Conservation (phyloP, 2,797 vertebrate genomes). For the Melanotaenia parkinsoni region DNA sequence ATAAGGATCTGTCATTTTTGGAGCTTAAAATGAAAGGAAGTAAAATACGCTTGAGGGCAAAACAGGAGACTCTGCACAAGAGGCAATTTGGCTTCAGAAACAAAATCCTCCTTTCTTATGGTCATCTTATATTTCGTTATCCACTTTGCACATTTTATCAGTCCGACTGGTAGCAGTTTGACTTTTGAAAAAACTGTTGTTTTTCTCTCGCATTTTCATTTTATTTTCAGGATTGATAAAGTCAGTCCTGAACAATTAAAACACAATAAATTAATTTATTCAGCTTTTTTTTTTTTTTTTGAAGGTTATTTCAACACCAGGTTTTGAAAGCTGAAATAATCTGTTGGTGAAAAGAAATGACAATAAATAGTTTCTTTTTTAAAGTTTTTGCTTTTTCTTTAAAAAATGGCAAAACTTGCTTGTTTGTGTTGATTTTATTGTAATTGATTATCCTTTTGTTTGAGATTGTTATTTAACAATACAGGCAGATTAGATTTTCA, state of each 20-base stretch:
- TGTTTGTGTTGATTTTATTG: neutral
- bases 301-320: neutral
- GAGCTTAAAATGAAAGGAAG: conserved; percentile 32
- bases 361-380: too few relatives aligned
- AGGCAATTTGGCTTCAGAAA: conserved; percentile 26
- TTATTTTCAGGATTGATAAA: neutral
- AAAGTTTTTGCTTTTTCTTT: neutral
- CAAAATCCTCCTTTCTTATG: conserved; percentile 22
- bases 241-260: neutral
- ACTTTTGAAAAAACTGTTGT: neutral
- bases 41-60: conserved; percentile 15
- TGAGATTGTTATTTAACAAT: neutral
- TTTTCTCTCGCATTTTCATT: neutral
- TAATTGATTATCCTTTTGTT: neutral
- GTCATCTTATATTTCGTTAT: conserved; percentile 23
- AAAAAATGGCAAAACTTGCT: neutral
- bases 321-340: neutral
- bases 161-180: neutral
- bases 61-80: conserved; percentile 9
- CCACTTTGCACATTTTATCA: neutral
- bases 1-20: conserved; percentile 6
- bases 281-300: neutral
- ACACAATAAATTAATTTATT: neutral
- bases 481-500: neutral
- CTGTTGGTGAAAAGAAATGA: neutral